These are phyloP conservation scores for Myiozetetes cayanensis DNA, from an alignment of 2,113 vertebrate genomes.

Conservation along the genomic window DNA sequence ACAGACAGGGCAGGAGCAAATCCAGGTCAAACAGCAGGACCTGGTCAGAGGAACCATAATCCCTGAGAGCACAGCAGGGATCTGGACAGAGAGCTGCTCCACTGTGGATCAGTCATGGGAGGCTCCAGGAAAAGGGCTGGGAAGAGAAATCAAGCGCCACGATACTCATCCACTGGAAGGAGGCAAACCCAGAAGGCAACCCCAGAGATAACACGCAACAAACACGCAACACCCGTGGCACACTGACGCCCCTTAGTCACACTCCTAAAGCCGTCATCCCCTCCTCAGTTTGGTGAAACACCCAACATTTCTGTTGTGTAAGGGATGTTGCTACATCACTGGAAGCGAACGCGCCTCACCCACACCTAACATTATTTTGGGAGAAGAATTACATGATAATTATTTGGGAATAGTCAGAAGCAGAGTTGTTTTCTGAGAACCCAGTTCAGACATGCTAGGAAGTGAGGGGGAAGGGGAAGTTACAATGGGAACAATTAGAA, in stretches of 20 bases:
- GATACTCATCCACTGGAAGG: background rate
- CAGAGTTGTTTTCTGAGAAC: background rate
- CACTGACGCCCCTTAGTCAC: background rate
- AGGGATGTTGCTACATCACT: conserved; percentile 46
- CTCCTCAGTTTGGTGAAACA: conserved; percentile 12
- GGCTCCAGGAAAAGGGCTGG: background rate
- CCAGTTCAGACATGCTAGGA: conserved; percentile 20
- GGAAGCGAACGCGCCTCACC: background rate
- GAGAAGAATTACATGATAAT: conserved; percentile 35
- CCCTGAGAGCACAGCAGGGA: background rate
- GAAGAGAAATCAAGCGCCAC: background rate
- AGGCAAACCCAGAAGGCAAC: background rate
- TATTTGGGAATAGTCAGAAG: conserved; percentile 46
- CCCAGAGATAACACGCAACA: background rate
- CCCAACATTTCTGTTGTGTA: conserved; percentile 23
- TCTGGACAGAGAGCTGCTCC: background rate
- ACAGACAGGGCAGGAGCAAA: rapidly evolving
- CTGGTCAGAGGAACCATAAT: rapidly evolving
- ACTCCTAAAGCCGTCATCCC: background rate
- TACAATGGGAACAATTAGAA: background rate
- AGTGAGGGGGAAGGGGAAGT: background rate
- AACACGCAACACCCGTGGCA: background rate
- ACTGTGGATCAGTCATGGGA: background rate
- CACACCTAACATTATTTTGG: conserved; percentile 47
- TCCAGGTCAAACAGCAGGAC: background rate